phyloP scores from a whole-genome alignment of 2,888 invertebrate species.

The Dasypogon diadema region DNA sequence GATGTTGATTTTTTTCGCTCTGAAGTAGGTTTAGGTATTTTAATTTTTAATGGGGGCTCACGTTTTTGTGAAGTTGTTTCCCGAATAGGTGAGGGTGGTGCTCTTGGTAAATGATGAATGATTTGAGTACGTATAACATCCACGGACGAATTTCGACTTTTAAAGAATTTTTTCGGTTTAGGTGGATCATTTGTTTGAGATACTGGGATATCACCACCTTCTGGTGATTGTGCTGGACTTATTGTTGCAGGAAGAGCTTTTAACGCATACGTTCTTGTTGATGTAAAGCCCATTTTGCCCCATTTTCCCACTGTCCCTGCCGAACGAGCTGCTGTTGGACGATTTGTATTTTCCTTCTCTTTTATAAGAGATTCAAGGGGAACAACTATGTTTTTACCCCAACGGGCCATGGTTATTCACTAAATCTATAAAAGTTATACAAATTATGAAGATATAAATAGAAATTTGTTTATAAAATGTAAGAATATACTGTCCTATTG shows the following conservation, averaged over 20 bases:
- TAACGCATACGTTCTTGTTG: constrained; percentile 76
- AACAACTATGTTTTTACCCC: constrained; percentile 75
- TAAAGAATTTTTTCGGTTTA: constrained; percentile 92
- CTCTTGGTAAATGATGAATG: constrained; percentile 65
- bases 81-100: constrained; percentile 64
- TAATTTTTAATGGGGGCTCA: constrained; percentile 62
- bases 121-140: constrained; percentile 63
- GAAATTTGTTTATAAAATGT: too few relatives aligned
- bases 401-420: constrained; percentile 71
- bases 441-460: too few relatives aligned
- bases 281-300: constrained; percentile 94
- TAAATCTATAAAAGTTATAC: constrained; percentile 18
- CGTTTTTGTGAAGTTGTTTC: constrained; percentile 50
- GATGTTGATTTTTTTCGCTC: constrained; percentile 65
- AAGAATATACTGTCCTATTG: too few relatives aligned
- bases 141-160: constrained; percentile 80
- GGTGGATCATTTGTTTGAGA: constrained; percentile 68
- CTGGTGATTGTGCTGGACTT: constrained; percentile 60
- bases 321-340: constrained; percentile 88
- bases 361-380: constrained; percentile 75
- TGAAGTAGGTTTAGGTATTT: constrained; percentile 64
- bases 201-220: constrained; percentile 41
- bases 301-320: constrained; percentile 94
- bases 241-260: constrained; percentile 62
- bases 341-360: constrained; percentile 83